Evolutionary conservation across 2,113 vertebrate genomes (phyloP).

Genomic region (Thomomys bottae): DNA sequence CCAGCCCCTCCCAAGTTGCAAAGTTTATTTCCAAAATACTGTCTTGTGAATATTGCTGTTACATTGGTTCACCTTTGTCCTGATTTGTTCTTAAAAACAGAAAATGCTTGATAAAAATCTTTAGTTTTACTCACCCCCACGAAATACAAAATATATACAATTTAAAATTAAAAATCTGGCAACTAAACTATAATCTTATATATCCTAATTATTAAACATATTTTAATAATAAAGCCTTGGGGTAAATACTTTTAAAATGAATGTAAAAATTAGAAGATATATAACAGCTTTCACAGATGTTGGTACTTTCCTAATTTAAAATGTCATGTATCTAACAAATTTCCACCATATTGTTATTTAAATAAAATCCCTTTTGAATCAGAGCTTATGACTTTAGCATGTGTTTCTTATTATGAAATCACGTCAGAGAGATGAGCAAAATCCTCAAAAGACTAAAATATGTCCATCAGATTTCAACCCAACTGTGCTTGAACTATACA

Average conservation of each 20-base stretch:
- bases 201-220: constrained; percentile 23
- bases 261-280: background rate
- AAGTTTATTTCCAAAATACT: too few species aligned
- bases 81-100: background rate
- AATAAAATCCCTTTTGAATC: constrained; percentile 15
- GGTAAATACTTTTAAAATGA: constrained; percentile 13
- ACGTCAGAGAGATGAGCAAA: constrained; percentile 1
- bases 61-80: too few species aligned
- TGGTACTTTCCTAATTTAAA: constrained; percentile 38
- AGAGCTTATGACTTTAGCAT: constrained; percentile 4
- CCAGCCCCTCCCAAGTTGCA: too few species aligned
- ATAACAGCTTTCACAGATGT: background rate
- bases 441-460: background rate
- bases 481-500: background rate
- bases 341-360: constrained; percentile 39
- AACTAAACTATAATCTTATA: background rate
- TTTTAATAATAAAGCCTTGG: background rate
- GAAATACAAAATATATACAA: background rate
- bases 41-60: too few species aligned
- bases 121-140: background rate
- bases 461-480: background rate
- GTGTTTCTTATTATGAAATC: background rate
- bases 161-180: background rate
- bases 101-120: background rate
- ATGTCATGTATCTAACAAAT: background rate